phyloP scores from a whole-genome alignment of 2,888 invertebrate genomes.

The Tenthredo scrophulariae region DNA sequence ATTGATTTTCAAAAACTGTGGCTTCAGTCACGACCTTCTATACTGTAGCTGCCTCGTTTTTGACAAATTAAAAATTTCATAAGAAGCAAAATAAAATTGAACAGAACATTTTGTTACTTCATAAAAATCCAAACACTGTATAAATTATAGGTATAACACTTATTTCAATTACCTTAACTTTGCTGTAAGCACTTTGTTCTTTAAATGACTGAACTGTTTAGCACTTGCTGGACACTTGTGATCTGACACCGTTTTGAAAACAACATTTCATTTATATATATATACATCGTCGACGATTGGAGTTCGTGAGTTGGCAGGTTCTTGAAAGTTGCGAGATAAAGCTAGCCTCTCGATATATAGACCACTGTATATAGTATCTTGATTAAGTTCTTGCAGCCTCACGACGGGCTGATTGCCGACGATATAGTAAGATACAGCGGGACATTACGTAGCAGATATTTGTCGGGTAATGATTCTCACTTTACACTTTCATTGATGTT shows the following conservation, averaged over 20 bases:
- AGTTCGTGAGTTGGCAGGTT: constrained; percentile 19
- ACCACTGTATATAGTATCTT: constrained; percentile 6
- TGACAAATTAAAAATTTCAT: not conserved
- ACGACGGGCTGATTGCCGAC: not conserved
- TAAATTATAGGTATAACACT: not conserved
- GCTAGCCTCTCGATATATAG: constrained; percentile 29
- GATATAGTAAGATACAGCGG: not conserved
- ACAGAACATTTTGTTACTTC: not conserved
- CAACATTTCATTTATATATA: constrained; percentile 3
- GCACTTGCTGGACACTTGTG: not conserved
- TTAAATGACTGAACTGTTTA: not conserved
- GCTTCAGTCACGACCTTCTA: not conserved
- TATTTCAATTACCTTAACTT: not conserved
- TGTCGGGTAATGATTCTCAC: not conserved
- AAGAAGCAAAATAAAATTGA: not conserved
- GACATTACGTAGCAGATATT: constrained; percentile 30
- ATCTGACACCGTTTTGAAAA: not conserved
- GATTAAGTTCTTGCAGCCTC: not conserved
- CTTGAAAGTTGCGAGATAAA: constrained; percentile 38
- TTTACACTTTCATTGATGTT: not conserved
- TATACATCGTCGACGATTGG: not conserved
- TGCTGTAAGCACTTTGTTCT: not conserved
- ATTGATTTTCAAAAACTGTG: too few species aligned
- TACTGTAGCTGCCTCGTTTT: not conserved
- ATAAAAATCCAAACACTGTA: not conserved